Evolutionary conservation across 1,140 invertebrate species (phyloP), one percentile per base, ranked within the genome.

Genomic region (Amyelois transitella): DNA sequence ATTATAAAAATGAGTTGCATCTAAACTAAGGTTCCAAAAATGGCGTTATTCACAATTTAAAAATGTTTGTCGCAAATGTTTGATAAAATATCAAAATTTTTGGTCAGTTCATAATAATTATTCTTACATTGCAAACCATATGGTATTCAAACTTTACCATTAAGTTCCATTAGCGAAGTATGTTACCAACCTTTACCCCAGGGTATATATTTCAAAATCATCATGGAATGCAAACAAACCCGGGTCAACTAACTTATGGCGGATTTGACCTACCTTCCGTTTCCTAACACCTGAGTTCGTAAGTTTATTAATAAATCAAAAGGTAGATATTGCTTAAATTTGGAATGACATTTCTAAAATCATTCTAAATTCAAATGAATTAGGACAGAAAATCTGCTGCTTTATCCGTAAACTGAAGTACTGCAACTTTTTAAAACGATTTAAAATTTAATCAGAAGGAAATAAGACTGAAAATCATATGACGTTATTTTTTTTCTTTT

Each of bases 261-360:
- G 69, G 75, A 79, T 63, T 62, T 76, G 65, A 82, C 77, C 79
- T 70, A 79, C 72, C 78, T 79, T 79, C 78, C 75, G 72, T 59
- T 79, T 81, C 78, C 76, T 70, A 38, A 38, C 32, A 38, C 21
- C n/a, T 19, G 18, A 20, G 45, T 48, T 21, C 6, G 17, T 12
- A 43, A 45, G 58, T 67, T 65, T 69, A 71, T 66, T 68, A 69
- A 69, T 74, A 68, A 62, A 66, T 65, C 54, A 60, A 60, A 64
- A 19, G 44, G n/a, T n/a, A n/a, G n/a, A n/a, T 66, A 69, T 66
- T 65, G 7, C 32, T 1, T 38, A 8, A 38, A 38, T 2, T n/a
- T 14, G 32, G 32, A 38, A 38, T 14, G 32, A 14, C 3, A 38
- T 38, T 14, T 14, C 32, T 14, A 38, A 38, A 38, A 38, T 14